Evolutionary conservation across 2,888 invertebrate species (phyloP).

Genomic region (Pterostichus niger): DNA sequence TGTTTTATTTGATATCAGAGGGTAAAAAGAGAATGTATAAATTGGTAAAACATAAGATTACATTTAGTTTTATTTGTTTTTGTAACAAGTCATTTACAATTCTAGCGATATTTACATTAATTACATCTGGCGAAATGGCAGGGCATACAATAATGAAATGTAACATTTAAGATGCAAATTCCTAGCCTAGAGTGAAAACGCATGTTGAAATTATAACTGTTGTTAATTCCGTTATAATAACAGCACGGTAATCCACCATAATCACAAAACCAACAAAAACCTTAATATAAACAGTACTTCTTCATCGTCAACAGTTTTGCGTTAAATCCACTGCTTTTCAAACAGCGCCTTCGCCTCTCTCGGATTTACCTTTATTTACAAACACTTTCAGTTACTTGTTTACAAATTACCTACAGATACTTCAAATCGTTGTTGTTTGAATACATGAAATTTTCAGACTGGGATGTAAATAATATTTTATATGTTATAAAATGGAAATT

Average conservation of each 20-base stretch:
- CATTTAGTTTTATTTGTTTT: not conserved
- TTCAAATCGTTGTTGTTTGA: no score
- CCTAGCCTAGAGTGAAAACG: conserved; percentile 16
- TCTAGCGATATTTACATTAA: not conserved
- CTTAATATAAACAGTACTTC: conserved; percentile 9
- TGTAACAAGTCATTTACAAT: not conserved
- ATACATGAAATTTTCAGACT: not conserved
- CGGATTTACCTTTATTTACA: conserved; percentile 12
- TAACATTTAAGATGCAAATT: conserved; percentile 29
- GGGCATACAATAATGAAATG: conserved; percentile 22
- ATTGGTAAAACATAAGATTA: not conserved
- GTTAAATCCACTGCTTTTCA: not conserved
- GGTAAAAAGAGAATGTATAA: not conserved
- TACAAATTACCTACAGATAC: not conserved
- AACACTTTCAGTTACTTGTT: conserved; percentile 2
- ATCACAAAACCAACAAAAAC: conserved; percentile 40
- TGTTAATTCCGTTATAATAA: conserved; percentile 41
- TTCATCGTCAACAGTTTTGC: conserved; percentile 11
- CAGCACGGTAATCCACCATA: conserved; percentile 30
- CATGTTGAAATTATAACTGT: conserved; percentile 46
- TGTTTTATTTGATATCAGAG: no score
- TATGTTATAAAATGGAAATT: not conserved
- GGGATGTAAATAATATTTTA: not conserved
- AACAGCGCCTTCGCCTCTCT: not conserved
- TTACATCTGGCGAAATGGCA: not conserved